Conservation (phyloP, 2,113 vertebrate genomes). For the Pangasianodon hypophthalmus region DNA sequence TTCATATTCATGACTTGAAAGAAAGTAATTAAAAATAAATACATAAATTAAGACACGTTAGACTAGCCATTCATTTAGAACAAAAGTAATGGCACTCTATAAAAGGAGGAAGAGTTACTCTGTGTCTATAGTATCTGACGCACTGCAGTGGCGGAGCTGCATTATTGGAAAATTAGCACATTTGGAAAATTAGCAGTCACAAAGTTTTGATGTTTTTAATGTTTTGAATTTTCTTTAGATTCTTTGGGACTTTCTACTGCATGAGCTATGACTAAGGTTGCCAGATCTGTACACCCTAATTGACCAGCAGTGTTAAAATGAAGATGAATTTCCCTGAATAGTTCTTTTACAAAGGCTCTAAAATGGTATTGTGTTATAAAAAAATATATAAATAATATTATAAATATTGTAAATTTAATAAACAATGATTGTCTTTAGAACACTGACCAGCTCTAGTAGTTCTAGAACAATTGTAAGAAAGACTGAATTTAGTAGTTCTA, state of each 20-base stretch:
- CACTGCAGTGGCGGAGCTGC: too few relatives aligned
- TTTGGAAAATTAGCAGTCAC: background rate
- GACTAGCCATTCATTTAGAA: background rate
- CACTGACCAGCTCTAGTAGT: too few relatives aligned
- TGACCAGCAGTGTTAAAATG: background rate
- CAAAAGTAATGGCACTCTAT: background rate
- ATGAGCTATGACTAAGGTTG: background rate
- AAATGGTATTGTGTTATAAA: too few relatives aligned
- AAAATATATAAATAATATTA: too few relatives aligned
- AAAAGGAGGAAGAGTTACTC: background rate
- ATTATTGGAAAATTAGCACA: background rate
- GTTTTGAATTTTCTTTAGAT: background rate
- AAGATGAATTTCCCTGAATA: background rate
- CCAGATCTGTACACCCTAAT: background rate
- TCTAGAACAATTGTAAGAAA: too few relatives aligned
- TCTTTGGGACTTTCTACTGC: background rate
- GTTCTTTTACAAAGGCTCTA: background rate
- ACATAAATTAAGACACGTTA: background rate
- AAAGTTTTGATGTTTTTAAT: background rate
- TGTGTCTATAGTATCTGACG: background rate
- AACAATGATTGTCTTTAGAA: too few relatives aligned
- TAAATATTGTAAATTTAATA: too few relatives aligned
- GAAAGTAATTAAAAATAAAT: background rate
- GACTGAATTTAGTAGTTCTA: too few relatives aligned
- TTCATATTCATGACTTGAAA: background rate